Evolutionary conservation across 2,888 invertebrate species (phyloP).

Genomic region (Temnothorax unifasciatus): DNA sequence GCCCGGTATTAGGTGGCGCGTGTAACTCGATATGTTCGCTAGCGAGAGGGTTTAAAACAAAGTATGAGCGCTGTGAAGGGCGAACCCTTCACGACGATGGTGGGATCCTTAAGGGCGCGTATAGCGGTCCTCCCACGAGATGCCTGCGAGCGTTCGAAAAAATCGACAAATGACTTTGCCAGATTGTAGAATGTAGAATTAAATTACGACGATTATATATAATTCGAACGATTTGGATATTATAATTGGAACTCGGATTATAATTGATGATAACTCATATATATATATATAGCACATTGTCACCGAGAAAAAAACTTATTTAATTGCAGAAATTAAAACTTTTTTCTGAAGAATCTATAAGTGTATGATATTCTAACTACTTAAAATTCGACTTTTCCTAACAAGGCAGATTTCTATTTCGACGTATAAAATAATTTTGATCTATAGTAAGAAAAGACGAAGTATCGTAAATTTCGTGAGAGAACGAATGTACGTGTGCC

Average conservation of each 20-base stretch:
- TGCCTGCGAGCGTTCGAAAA: not conserved
- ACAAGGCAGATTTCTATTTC: not conserved
- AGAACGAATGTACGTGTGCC: not conserved
- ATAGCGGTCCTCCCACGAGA: conserved; percentile 46
- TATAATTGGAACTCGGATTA: not conserved
- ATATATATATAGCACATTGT: not conserved
- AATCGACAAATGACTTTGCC: conserved; percentile 20
- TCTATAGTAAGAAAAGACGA: not conserved
- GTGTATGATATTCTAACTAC: not conserved
- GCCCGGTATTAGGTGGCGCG: conserved; percentile 75
- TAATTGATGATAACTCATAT: not conserved
- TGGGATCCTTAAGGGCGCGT: conserved; percentile 45
- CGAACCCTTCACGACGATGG: conserved; percentile 50
- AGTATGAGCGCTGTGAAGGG: conserved; percentile 65
- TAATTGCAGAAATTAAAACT: not conserved
- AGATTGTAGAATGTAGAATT: not conserved
- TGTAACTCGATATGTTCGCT: conserved; percentile 79
- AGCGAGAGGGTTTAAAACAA: conserved; percentile 75
- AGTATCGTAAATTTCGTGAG: conserved; percentile 5
- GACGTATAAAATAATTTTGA: not conserved
- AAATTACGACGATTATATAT: not conserved
- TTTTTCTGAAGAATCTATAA: not conserved
- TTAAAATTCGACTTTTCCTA: not conserved
- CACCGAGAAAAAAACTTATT: not conserved
- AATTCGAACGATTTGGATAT: not conserved